A percentile compares a stretch with the other conserved stretches of the same genome.
phyloP scores from a whole-genome alignment of 2,888 invertebrate species.

The Boloria selene region DNA sequence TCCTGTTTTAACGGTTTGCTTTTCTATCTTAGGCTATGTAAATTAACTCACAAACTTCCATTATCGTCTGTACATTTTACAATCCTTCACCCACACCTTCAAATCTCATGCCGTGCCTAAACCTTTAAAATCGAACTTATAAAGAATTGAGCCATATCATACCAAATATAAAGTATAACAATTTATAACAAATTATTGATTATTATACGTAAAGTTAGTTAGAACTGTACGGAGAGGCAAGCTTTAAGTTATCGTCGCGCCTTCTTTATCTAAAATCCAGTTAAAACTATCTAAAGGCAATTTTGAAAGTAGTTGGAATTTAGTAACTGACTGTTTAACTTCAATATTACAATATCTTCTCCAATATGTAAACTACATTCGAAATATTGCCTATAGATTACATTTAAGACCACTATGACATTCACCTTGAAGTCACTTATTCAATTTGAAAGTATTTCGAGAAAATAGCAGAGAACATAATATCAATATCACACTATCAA shows the following conservation, averaged over 20 bases:
- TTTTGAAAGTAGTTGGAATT: constrained; percentile 17
- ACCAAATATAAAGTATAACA: constrained; percentile 26
- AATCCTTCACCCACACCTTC: constrained; percentile 57
- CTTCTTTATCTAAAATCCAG: constrained; percentile 26
- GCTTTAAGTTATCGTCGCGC: constrained; percentile 52
- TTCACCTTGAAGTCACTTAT: constrained; percentile 43
- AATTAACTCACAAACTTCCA: constrained; percentile 66
- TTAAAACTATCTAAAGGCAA: constrained; percentile 38
- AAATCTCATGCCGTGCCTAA: constrained; percentile 57
- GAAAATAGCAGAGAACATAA: constrained; percentile 22
- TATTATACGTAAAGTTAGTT: constrained; percentile 29
- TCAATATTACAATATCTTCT: not conserved
- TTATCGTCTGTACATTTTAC: constrained; percentile 66
- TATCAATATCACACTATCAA: constrained; percentile 8
- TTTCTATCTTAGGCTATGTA: constrained; percentile 52
- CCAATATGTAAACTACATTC: constrained; percentile 17
- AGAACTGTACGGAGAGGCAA: constrained; percentile 63
- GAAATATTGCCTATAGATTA: constrained; percentile 41
- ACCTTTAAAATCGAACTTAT: constrained; percentile 62
- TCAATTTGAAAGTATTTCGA: constrained; percentile 24
- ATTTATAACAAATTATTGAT: constrained; percentile 4
- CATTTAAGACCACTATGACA: constrained; percentile 38
- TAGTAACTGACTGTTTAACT: not conserved
- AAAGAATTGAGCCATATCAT: constrained; percentile 46
- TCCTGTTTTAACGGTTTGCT: constrained; percentile 53